Evolutionary conservation across 2,113 vertebrate genomes (phyloP).

Genomic region (Bagarius yarrelli): DNA sequence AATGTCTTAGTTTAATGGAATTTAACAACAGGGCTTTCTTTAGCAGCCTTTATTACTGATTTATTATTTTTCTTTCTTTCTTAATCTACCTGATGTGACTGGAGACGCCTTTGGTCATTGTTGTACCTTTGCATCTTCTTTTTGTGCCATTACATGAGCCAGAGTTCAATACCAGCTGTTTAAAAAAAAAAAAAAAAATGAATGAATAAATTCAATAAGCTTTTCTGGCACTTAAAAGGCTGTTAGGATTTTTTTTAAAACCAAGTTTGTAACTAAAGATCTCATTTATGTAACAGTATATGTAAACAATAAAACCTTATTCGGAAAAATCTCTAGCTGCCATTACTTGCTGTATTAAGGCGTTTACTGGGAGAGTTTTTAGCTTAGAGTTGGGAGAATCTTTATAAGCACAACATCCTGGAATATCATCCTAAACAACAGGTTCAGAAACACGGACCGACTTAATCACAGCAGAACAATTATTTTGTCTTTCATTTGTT

Average conservation of each 20-base stretch:
- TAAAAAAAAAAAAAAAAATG: too few species aligned
- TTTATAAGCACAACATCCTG: not conserved
- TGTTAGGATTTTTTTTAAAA: slow-evolving; percentile 48
- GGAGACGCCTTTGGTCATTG: not conserved
- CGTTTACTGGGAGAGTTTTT: not conserved
- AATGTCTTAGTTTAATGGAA: slow-evolving; percentile 56
- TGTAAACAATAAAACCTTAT: slow-evolving; percentile 68
- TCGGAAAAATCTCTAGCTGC: slow-evolving; percentile 2
- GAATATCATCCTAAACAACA: not conserved
- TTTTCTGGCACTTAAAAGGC: slow-evolving; percentile 60
- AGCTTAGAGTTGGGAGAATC: not conserved
- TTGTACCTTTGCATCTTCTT: not conserved
- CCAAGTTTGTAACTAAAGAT: slow-evolving; percentile 65
- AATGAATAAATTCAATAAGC: slow-evolving; percentile 45
- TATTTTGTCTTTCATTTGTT: not conserved
- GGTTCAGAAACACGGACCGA: not conserved
- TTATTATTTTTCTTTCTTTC: slow-evolving; percentile 1
- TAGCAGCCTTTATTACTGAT: slow-evolving; percentile 36
- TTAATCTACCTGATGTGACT: not conserved
- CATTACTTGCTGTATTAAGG: not conserved
- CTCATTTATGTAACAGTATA: slow-evolving; percentile 59
- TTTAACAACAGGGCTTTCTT: slow-evolving; percentile 44
- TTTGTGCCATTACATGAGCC: slow-evolving; percentile 62
- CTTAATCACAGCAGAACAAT: not conserved
- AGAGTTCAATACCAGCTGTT: slow-evolving; percentile 67